These are phyloP conservation scores for Eristalinus aeneus DNA, from an alignment of 2,888 invertebrate species.

Conservation along the genomic window DNA sequence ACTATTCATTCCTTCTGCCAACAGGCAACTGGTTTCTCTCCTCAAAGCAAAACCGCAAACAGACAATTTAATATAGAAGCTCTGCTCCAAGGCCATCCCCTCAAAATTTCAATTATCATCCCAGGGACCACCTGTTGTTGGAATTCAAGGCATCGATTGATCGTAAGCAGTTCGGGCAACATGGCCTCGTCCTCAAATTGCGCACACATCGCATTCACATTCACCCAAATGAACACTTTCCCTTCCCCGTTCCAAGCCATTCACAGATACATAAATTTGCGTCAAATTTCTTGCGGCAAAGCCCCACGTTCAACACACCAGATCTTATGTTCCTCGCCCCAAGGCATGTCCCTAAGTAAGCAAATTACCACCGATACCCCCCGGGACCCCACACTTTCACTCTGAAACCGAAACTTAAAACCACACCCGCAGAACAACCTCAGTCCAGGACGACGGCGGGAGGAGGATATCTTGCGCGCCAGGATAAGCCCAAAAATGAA, in stretches of 20 bases:
- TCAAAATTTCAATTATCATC: background rate
- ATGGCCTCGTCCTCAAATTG: background rate
- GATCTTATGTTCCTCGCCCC: background rate
- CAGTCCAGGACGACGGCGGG: background rate
- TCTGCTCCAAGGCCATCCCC: no score
- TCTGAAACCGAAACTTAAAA: background rate
- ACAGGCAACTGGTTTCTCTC: no score
- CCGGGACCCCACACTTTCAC: background rate
- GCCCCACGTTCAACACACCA: background rate
- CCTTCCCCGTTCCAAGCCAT: background rate
- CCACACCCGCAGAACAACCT: background rate
- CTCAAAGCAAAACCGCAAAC: no score
- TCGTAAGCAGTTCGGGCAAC: background rate
- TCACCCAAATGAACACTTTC: background rate
- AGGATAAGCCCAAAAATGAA: conserved; percentile 17
- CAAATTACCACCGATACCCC: background rate
- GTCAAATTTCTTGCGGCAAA: background rate
- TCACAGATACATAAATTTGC: background rate
- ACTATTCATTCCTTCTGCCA: no score
- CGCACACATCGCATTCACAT: background rate
- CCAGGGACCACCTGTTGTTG: background rate
- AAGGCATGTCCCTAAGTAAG: background rate
- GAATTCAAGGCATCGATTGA: background rate
- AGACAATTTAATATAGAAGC: no score
- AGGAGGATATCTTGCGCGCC: conserved; percentile 11